Conservation (phyloP, 2,888 invertebrate genomes). For the Netelia inedita region DNA sequence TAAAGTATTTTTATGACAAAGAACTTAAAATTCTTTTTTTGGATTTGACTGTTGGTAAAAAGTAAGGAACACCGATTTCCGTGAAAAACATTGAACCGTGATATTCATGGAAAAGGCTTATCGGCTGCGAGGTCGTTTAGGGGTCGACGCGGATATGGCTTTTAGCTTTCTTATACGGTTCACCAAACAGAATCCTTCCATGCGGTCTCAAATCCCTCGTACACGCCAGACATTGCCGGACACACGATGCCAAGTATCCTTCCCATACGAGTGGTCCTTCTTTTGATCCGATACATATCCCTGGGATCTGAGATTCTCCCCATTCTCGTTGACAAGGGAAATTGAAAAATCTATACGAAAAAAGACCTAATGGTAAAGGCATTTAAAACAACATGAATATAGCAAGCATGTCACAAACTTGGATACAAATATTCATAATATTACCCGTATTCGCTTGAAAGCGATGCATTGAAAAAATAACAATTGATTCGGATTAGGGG, state of each 20-base stretch:
- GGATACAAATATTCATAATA: neutral
- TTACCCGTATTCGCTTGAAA: too few relatives aligned
- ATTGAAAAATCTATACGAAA: constrained; percentile 13
- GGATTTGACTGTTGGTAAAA: neutral
- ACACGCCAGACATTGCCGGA: constrained; percentile 32
- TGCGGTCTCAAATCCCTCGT: constrained; percentile 54
- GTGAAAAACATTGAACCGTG: neutral
- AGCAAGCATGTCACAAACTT: neutral
- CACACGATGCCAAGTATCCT: constrained; percentile 1
- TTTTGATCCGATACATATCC: constrained; percentile 74
- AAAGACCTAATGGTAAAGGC: neutral
- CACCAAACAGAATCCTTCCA: constrained; percentile 77
- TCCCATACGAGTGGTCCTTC: constrained; percentile 64
- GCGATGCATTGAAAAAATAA: too few relatives aligned
- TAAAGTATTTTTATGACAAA: neutral
- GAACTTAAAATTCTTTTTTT: neutral
- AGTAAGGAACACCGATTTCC: constrained; percentile 25
- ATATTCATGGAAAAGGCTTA: constrained; percentile 32
- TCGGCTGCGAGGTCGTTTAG: constrained; percentile 40
- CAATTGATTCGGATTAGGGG: too few relatives aligned
- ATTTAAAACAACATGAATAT: neutral
- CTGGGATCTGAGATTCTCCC: constrained; percentile 48
- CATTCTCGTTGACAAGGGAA: neutral
- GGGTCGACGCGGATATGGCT: constrained; percentile 75
- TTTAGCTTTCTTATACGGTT: constrained; percentile 79